Percentiles rank a stretch among this genome's conserved stretches.
Conservation (phyloP, 2,888 invertebrate genomes). For the Odontocolon sp. region DNA sequence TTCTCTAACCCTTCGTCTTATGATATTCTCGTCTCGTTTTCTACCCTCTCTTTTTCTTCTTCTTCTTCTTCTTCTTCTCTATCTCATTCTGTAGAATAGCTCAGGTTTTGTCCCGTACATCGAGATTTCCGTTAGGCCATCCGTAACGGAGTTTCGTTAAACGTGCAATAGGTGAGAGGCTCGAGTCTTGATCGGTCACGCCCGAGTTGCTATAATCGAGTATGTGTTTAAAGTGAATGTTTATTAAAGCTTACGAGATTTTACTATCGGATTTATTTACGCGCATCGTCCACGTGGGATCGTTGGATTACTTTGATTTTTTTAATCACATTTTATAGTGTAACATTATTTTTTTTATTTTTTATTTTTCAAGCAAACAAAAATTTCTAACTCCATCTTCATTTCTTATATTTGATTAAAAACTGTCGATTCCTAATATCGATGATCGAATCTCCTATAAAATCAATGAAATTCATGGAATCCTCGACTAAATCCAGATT, state of each 20-base stretch:
- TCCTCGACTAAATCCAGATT: slow-evolving; percentile 12
- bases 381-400: neutral
- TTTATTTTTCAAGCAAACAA: too few relatives aligned
- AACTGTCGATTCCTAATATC: slow-evolving; percentile 39
- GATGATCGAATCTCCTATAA: neutral
- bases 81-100: neutral
- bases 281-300: slow-evolving; percentile 3
- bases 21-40: neutral
- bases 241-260: neutral
- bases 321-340: too few relatives aligned
- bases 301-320: neutral
- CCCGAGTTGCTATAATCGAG: slow-evolving; percentile 4
- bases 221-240: neutral
- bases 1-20: slow-evolving; percentile 5
- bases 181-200: slow-evolving; percentile 15
- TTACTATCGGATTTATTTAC: slow-evolving; percentile 8
- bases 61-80: neutral
- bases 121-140: slow-evolving; percentile 66
- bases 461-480: neutral
- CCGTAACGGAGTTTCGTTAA: slow-evolving; percentile 63
- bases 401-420: slow-evolving; percentile 76
- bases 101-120: slow-evolving; percentile 30
- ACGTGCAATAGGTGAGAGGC: slow-evolving; percentile 23
- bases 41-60: neutral
- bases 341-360: too few relatives aligned